A percentile compares a stretch with the other conserved stretches of the same genome.
phyloP scores from a whole-genome alignment of 2,888 invertebrate species.

The Horisme vitalbata region DNA sequence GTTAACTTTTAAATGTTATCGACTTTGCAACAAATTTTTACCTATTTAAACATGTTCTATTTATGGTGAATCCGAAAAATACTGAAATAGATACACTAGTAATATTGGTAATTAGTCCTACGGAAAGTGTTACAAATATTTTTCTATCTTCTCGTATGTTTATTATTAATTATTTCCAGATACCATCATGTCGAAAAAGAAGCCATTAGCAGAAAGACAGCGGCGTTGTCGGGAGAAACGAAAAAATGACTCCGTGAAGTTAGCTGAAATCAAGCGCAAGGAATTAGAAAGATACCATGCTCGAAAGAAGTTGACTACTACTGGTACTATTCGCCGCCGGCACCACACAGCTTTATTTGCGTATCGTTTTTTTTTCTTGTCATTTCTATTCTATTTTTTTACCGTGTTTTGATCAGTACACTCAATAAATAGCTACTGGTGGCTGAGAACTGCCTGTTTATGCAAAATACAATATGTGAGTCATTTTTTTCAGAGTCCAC shows the following conservation, averaged over 20 bases:
- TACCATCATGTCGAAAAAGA: constrained; percentile 25
- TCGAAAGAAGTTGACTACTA: constrained; percentile 36
- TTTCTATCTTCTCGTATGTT: neutral
- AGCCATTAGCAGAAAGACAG: constrained; percentile 30
- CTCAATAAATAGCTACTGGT: constrained; percentile 26
- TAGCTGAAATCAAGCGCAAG: constrained; percentile 35
- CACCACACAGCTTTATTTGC: constrained; percentile 27
- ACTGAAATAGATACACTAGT: constrained; percentile 4
- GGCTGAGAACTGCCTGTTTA: constrained; percentile 27
- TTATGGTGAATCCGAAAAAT: neutral
- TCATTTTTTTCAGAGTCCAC: constrained; percentile 27
- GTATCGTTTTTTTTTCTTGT: constrained; percentile 27
- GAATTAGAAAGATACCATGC: constrained; percentile 35
- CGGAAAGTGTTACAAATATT: neutral
- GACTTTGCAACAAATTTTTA: constrained; percentile 8
- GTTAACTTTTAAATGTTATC: constrained; percentile 8
- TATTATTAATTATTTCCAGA: constrained; percentile 16
- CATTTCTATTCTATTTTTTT: neutral
- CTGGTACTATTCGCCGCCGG: constrained; percentile 26
- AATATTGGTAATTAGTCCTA: neutral
- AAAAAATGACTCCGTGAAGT: constrained; percentile 34
- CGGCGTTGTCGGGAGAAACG: constrained; percentile 32
- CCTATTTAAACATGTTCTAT: neutral
- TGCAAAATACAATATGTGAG: constrained; percentile 10
- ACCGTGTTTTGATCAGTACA: constrained; percentile 27